Evolutionary conservation across 2,797 vertebrate genomes (phyloP).

Genomic region (Smutsia gigantea): DNA sequence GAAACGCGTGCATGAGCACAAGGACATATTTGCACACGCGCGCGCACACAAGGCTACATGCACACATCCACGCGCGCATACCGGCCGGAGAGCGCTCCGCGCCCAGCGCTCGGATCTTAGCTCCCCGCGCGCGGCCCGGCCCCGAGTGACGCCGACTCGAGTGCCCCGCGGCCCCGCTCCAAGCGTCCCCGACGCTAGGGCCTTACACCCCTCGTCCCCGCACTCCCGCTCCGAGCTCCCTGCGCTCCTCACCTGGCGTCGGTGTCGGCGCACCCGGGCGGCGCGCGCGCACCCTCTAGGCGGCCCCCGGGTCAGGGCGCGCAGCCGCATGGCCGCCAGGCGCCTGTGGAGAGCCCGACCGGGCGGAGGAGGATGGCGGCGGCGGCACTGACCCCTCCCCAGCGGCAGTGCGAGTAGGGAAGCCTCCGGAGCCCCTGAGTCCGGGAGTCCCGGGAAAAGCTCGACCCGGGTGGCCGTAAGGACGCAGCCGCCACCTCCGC

Average conservation of each 20-base stretch:
- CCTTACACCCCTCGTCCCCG: no score
- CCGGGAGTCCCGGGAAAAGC: background rate
- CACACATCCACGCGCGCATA: background rate
- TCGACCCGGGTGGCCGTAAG: background rate
- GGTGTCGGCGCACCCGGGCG: background rate
- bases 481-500: background rate
- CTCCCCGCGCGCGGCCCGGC: background rate
- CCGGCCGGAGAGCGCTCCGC: accelerated
- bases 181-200: no score
- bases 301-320: constrained; percentile 35
- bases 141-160: background rate
- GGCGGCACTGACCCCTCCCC: background rate
- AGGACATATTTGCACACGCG: no score
- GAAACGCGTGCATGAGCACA: no score
- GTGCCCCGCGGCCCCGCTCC: background rate
- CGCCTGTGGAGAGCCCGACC: background rate
- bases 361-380: background rate
- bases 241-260: constrained; percentile 36
- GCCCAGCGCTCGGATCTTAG: background rate
- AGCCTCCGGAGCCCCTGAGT: background rate
- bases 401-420: background rate
- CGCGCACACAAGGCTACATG: no score
- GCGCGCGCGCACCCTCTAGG: constrained; percentile 35
- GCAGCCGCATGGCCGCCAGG: constrained; percentile 62
- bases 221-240: background rate